phyloP scores from a whole-genome alignment of 35 echinoderm and acorn worm species.

The Apostichopus californicus region DNA sequence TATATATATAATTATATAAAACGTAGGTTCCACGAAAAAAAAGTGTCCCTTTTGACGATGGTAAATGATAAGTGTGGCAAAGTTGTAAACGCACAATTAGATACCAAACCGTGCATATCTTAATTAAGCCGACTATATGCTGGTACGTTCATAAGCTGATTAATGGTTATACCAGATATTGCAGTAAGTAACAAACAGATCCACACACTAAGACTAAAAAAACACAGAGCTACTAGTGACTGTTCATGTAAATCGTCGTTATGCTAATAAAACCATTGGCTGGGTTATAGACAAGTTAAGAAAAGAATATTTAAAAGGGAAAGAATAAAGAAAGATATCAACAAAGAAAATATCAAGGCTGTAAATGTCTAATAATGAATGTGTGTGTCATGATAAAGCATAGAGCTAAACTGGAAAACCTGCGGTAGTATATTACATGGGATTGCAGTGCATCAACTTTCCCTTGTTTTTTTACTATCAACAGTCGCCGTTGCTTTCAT shows the following conservation, averaged over 20 bases:
- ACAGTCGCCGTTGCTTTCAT: too few relatives aligned
- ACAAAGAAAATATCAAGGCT: too few relatives aligned
- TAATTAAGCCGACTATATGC: conserved; percentile 29
- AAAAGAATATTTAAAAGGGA: too few relatives aligned
- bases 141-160: background rate
- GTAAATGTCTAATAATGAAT: too few relatives aligned
- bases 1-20: too few relatives aligned
- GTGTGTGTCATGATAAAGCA: too few relatives aligned
- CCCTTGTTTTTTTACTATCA: too few relatives aligned
- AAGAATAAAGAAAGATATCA: too few relatives aligned
- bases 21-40: too few relatives aligned
- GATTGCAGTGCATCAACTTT: too few relatives aligned
- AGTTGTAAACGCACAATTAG: conserved; percentile 7
- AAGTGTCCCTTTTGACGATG: background rate
- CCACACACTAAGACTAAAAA: background rate
- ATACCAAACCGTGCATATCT: conserved; percentile 27
- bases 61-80: conserved; percentile 22
- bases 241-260: background rate
- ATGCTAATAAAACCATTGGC: background rate
- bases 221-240: background rate
- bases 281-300: background rate
- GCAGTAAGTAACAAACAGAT: background rate
- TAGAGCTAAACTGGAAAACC: too few relatives aligned
- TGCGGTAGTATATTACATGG: too few relatives aligned
- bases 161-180: conserved; percentile 1